phyloP scores from a whole-genome alignment of 2,888 invertebrate species.

The Ophion costatus region DNA sequence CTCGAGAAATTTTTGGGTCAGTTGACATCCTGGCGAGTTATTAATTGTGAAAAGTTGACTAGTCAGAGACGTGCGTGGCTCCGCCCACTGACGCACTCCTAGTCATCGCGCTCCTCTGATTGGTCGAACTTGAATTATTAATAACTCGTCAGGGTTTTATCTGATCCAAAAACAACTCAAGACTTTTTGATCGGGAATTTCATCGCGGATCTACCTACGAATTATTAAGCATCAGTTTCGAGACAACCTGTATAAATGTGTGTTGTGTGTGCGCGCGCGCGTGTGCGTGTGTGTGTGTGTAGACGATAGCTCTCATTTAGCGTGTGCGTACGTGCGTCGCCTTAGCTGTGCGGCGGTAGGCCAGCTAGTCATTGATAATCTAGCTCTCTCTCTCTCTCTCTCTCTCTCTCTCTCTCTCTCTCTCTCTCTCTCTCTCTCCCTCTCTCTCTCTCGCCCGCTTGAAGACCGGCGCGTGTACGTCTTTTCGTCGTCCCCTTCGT shows the following conservation, averaged over 20 bases:
- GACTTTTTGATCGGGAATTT: neutral
- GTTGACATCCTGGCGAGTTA: neutral
- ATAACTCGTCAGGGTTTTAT: neutral
- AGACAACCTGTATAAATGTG: neutral
- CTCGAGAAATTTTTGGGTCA: neutral
- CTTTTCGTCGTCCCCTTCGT: conserved; percentile 42
- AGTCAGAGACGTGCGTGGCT: neutral
- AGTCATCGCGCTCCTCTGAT: neutral
- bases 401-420: neutral
- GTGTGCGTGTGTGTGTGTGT: neutral
- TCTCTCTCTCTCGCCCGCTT: conserved; percentile 12
- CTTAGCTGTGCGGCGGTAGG: conserved; percentile 4
- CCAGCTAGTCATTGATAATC: conserved; percentile 58
- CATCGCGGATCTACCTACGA: neutral
- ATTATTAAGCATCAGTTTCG: neutral
- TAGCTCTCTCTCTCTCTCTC: conserved; percentile 2
- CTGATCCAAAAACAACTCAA: neutral
- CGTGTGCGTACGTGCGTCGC: neutral
- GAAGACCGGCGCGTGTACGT: conserved; percentile 53
- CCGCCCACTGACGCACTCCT: neutral
- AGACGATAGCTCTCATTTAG: conserved; percentile 21
- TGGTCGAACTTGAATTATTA: neutral
- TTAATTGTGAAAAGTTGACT: neutral
- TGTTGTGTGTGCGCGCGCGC: neutral
- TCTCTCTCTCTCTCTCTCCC: conserved; percentile 2